phyloP scores from a whole-genome alignment of 2,797 vertebrate genomes.

The Manis crassicaudata region DNA sequence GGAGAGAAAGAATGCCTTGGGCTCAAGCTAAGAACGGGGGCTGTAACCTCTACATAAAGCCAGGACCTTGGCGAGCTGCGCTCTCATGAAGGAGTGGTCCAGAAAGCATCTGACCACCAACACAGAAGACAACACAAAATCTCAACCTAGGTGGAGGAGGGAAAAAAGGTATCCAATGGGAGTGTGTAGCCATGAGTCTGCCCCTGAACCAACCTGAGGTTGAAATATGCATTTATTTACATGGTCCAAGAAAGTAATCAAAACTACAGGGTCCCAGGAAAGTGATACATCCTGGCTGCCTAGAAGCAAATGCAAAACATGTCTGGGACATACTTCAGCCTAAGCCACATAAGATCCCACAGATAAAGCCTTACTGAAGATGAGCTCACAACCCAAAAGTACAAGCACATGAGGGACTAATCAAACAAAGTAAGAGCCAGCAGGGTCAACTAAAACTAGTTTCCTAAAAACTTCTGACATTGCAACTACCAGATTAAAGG shows the following conservation, averaged over 20 bases:
- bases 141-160: not conserved
- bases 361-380: conserved; percentile 15
- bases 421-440: not conserved
- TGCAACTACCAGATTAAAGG: not conserved
- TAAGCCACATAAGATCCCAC: not conserved
- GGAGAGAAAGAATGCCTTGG: not conserved
- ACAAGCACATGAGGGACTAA: not conserved
- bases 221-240: not conserved
- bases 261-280: not conserved
- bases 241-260: not conserved
- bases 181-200: not conserved
- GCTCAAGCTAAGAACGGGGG: not conserved
- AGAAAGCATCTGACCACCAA: not conserved
- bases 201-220: not conserved
- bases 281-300: not conserved
- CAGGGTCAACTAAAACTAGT: not conserved
- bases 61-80: not conserved
- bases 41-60: not conserved
- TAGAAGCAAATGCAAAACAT: conserved; percentile 31
- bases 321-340: not conserved
- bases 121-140: conserved; percentile 17
- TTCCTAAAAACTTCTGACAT: not conserved
- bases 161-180: not conserved
- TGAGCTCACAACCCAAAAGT: not conserved
- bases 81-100: not conserved